phyloP scores from a whole-genome alignment of 64 coral and sea anemone genomes.

The Platygyra sinensis region DNA sequence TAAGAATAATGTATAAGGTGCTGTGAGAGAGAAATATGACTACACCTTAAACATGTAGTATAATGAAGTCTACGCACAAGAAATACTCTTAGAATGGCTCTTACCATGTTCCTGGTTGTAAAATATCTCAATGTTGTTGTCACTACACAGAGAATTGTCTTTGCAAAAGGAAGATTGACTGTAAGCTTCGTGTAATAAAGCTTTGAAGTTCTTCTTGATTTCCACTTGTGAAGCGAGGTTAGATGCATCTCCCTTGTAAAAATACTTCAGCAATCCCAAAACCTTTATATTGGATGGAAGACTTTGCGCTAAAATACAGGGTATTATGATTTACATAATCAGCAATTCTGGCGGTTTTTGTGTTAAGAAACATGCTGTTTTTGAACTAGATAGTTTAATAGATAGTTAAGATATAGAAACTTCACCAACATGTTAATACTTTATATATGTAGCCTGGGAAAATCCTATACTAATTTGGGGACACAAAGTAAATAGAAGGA shows the following conservation, averaged over 20 bases:
- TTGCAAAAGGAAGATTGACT: neutral
- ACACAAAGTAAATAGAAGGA: no score
- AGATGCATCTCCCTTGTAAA: neutral
- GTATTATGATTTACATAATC: no score
- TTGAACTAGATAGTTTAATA: no score
- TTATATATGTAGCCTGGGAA: no score
- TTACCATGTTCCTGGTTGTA: neutral
- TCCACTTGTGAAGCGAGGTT: neutral
- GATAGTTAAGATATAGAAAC: no score
- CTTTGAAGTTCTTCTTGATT: neutral
- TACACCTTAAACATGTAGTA: no score
- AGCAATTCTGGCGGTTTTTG: neutral
- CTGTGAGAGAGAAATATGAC: no score
- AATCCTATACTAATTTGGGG: no score
- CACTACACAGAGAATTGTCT: neutral
- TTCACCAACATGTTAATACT: no score
- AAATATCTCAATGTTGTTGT: neutral
- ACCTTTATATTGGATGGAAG: neutral
- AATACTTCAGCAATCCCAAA: neutral
- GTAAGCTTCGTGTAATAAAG: neutral
- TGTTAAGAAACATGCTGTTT: neutral
- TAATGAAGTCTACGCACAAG: no score
- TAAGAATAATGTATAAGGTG: no score
- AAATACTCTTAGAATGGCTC: no score
- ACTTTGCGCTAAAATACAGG: neutral